Base-by-base conservation (phyloP, 1,140 invertebrate species). In the Habropoda laboriosa region DNA sequence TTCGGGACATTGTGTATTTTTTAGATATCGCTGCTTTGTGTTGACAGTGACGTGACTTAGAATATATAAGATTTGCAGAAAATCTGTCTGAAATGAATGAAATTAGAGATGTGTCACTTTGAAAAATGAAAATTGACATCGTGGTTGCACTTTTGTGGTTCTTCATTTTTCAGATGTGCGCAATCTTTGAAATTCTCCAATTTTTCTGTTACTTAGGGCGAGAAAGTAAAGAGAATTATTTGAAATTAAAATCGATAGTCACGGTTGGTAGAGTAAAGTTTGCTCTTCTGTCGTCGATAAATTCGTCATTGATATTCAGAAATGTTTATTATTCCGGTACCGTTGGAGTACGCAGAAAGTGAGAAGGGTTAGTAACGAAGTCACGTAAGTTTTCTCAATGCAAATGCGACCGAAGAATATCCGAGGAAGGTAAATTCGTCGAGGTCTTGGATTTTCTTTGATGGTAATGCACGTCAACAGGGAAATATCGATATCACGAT, bases 321-420 rank as follows among this genome's bases (percentile, higher is more conserved):
- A 18, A 63, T n/a, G 38, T 6, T 67, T 67, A 67, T 51, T 67
- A 67, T 67, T 67, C 64, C 1, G 8, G 6, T 21, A 10, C 6
- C n/a, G 12, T 68, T 35, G 13, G 38, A 8, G 13, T 18, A 18
- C 6, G 12, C 30, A 7, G n/a, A 1, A 27, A 18, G 5, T n/a
- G n/a, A 16, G 35, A 27, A 70, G 35, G 49, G n/a, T 70, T 27
- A 24, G 35, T 40, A 70, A 55, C 18, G n/a, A 70, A 53, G 67
- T 70, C 67, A 70, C 49, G 67, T 70, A 70, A 70, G 67, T 70
- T 70, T 70, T 70, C 51, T 71, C 38, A 27, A 57, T 71, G 49
- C 51, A 71, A 57, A 71, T 40, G 35, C 68, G 24, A 6, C 18
- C 18, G 2, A 3, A 4, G 27, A 30, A 30, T 53, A 70, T 70